Evolutionary conservation across 2,113 vertebrate species (phyloP).

Genomic region (Amazona guildingii): DNA sequence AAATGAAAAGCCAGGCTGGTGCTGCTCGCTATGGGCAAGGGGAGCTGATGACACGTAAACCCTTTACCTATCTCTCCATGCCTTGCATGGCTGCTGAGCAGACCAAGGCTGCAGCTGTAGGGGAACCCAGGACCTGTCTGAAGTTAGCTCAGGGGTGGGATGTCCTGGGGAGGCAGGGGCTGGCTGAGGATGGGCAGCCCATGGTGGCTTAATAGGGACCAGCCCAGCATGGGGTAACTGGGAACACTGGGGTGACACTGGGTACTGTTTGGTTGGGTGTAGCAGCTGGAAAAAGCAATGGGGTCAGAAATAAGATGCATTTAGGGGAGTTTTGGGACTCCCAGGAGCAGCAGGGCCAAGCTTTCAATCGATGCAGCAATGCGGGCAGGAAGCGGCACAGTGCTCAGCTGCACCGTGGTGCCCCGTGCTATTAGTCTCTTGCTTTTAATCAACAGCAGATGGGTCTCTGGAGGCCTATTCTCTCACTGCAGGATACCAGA

Average conservation of each 20-base stretch:
- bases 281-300: background rate
- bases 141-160: background rate
- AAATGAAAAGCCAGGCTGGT: background rate
- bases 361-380: rapidly evolving
- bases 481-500: background rate
- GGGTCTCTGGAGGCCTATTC: background rate
- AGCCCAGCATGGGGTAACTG: rapidly evolving
- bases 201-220: rapidly evolving
- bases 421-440: background rate
- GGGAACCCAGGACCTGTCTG: background rate
- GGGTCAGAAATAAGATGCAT: background rate
- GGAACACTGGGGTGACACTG: background rate
- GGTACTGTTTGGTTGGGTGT: background rate
- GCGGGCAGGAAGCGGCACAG: rapidly evolving
- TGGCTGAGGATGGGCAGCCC: background rate
- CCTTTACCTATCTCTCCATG: rapidly evolving
- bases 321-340: background rate
- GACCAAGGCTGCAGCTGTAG: background rate
- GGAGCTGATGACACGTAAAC: background rate
- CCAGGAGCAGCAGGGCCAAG: background rate
- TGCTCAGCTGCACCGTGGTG: background rate
- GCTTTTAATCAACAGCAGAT: constrained; percentile 46
- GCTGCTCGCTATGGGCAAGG: background rate
- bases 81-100: background rate
- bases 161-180: rapidly evolving